A percentile compares a stretch with the other conserved stretches of the same genome.
Conservation (phyloP, 1,140 invertebrate genomes). For the Sipha flava region DNA sequence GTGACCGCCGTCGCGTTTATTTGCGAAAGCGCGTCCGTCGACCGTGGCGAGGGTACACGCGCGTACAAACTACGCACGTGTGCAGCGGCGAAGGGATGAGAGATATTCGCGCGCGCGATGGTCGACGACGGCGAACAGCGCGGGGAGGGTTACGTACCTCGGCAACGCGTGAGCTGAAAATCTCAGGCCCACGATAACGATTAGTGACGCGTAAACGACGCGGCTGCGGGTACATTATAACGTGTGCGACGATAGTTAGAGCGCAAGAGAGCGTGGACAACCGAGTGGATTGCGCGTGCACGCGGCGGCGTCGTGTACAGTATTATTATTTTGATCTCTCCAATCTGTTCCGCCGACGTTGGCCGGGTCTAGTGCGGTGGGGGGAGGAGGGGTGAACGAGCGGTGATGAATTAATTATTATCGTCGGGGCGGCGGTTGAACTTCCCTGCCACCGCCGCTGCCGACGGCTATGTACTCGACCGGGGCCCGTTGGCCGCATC, state of each 20-base stretch:
- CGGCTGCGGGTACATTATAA: not conserved
- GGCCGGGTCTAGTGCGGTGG: not conserved
- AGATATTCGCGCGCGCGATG: not conserved
- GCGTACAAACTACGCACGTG: not conserved
- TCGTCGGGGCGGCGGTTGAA: not conserved
- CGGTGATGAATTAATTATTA: constrained; percentile 18
- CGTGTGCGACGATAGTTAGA: not conserved
- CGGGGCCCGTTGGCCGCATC: not conserved
- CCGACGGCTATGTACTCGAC: not conserved
- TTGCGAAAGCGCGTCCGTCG: not conserved
- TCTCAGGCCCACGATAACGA: not conserved
- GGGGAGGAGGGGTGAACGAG: not conserved
- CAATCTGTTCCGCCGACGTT: not conserved
- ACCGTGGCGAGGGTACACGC: not conserved
- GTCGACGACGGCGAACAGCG: not conserved
- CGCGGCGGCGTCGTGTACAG: not conserved
- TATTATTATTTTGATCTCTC: constrained; percentile 27
- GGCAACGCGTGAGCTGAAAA: not conserved
- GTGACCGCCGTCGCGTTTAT: not conserved
- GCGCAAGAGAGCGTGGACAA: too few relatives aligned
- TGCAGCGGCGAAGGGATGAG: not conserved
- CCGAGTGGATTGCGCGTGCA: too few relatives aligned
- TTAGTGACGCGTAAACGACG: constrained; percentile 13
- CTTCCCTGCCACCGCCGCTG: not conserved
- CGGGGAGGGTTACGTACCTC: too few relatives aligned